These are phyloP conservation scores for Heliconius cydno DNA, from an alignment of 2,888 invertebrate genomes.

Conservation along the genomic window DNA sequence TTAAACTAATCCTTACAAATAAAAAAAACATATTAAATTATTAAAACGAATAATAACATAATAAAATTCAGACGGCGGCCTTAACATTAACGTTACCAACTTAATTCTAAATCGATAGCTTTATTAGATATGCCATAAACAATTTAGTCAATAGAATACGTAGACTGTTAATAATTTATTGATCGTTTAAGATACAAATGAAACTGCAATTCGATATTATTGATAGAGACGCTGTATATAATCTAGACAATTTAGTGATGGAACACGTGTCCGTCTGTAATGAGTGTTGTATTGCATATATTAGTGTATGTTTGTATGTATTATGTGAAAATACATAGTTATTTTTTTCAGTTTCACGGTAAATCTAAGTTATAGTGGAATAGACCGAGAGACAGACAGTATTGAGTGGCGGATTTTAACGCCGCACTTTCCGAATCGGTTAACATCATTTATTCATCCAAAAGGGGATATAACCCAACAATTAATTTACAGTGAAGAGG, in stretches of 20 bases:
- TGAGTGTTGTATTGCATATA: constrained; percentile 14
- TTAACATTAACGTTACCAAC: background rate
- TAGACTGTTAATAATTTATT: constrained; percentile 34
- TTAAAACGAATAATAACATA: background rate
- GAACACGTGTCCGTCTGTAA: constrained; percentile 2
- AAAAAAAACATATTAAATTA: background rate
- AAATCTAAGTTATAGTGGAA: background rate
- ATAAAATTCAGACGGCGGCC: constrained; percentile 11
- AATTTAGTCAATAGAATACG: constrained; percentile 30
- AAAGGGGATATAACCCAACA: background rate
- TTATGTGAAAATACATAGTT: background rate
- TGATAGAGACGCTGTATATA: constrained; percentile 28
- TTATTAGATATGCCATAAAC: constrained; percentile 36
- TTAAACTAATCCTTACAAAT: background rate
- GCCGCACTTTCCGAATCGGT: background rate
- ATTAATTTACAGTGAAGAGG: background rate
- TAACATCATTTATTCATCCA: background rate
- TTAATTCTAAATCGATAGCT: constrained; percentile 14
- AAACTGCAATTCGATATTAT: constrained; percentile 42
- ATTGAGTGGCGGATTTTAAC: background rate
- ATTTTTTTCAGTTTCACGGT: background rate
- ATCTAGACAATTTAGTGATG: constrained; percentile 23
- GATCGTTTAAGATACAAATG: constrained; percentile 37
- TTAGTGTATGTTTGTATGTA: background rate
- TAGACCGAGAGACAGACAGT: background rate